Percentiles rank a stretch among this genome's conserved stretches.
Evolutionary conservation across 2,113 vertebrate genomes (phyloP).

Genomic region (Rhea americana): DNA sequence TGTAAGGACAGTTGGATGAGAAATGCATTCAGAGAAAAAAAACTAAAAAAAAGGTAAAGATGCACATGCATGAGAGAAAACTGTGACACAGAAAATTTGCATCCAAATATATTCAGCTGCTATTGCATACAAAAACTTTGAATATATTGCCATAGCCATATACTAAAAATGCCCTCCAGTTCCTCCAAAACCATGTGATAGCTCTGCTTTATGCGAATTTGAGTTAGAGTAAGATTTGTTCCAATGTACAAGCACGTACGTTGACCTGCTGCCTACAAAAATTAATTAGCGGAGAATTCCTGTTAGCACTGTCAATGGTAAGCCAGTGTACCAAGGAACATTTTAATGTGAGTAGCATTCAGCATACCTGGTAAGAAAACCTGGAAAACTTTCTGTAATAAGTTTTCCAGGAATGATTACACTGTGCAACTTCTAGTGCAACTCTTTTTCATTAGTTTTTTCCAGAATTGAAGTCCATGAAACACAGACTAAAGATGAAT

Average conservation of each 20-base stretch:
- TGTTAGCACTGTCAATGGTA: background rate
- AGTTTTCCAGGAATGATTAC: background rate
- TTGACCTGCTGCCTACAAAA: background rate
- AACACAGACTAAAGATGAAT: background rate
- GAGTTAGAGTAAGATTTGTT: background rate
- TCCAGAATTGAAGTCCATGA: background rate
- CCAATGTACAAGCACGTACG: background rate
- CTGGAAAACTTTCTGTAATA: background rate
- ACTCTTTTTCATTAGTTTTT: background rate
- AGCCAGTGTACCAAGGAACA: background rate
- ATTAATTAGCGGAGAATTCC: background rate
- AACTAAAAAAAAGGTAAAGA: background rate
- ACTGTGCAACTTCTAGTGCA: background rate
- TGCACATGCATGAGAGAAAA: background rate
- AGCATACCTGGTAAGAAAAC: background rate
- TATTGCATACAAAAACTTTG: rapidly evolving
- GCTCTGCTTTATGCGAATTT: background rate
- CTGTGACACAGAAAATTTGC: background rate
- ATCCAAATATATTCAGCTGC: background rate
- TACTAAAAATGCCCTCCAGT: background rate
- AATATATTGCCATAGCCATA: background rate
- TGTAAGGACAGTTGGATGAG: background rate
- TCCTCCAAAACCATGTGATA: background rate
- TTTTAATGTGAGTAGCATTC: background rate
- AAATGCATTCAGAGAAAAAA: background rate